These are phyloP conservation scores for Tiliacea citrago DNA, from an alignment of 2,888 invertebrate genomes.

Conservation along the genomic window DNA sequence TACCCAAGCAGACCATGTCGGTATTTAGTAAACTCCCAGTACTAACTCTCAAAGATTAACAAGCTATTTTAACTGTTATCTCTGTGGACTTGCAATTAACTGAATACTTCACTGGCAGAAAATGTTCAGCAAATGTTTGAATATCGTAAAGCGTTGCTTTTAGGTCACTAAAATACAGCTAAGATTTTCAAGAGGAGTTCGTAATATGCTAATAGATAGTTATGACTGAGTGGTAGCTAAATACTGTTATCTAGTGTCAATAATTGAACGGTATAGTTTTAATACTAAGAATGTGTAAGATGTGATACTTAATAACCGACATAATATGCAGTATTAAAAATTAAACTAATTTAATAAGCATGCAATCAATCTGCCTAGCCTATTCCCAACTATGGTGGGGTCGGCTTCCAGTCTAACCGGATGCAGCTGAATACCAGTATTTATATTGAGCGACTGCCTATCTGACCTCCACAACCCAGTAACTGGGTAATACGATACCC, in stretches of 20 bases:
- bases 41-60: constrained; percentile 37
- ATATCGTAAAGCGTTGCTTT: constrained; percentile 11
- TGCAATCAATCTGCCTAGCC: too few species aligned
- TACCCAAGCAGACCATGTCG: background rate
- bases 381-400: too few species aligned
- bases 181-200: background rate
- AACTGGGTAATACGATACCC: too few species aligned
- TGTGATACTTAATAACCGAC: background rate
- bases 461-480: too few species aligned
- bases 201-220: background rate
- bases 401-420: too few species aligned
- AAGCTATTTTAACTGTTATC: constrained; percentile 38
- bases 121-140: constrained; percentile 41
- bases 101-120: constrained; percentile 21
- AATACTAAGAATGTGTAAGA: background rate
- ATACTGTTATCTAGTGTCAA: background rate
- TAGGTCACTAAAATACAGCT: background rate
- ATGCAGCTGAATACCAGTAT: too few species aligned
- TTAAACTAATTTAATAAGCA: background rate
- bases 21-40: constrained; percentile 28
- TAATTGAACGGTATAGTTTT: background rate
- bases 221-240: too few species aligned
- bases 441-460: too few species aligned
- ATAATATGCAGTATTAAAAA: too few species aligned
- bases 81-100: constrained; percentile 44